Evolutionary conservation across 2,797 vertebrate species (phyloP).

Genomic region (Dendrocincla fuliginosa): DNA sequence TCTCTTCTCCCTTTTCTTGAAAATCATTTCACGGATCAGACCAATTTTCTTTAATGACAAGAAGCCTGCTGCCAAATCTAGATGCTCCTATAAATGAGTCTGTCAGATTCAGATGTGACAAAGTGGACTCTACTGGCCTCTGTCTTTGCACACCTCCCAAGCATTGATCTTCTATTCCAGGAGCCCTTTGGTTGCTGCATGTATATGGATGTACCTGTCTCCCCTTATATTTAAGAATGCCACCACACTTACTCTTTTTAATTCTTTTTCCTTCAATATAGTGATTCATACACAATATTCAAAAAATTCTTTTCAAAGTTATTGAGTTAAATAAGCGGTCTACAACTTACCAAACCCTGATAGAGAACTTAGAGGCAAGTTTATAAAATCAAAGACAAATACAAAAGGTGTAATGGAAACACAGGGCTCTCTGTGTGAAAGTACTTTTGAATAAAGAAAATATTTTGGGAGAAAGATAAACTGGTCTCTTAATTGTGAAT

Average conservation of each 20-base stretch:
- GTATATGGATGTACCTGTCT: accelerated
- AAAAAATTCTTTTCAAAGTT: conserved; percentile 27
- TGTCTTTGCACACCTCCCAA: neutral
- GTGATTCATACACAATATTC: neutral
- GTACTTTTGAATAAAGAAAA: conserved; percentile 9
- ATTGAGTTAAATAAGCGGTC: neutral
- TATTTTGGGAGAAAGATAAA: conserved; percentile 1
- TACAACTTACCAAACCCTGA: neutral
- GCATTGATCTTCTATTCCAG: neutral
- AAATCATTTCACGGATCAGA: neutral
- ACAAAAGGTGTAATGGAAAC: conserved; percentile 26
- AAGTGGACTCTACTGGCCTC: neutral
- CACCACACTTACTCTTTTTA: neutral
- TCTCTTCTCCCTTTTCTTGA: neutral
- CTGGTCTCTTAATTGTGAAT: neutral
- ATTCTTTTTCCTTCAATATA: neutral
- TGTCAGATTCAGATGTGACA: neutral
- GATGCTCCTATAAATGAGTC: neutral
- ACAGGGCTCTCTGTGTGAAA: conserved; percentile 6
- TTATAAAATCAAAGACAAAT: conserved; percentile 38
- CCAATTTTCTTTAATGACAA: neutral
- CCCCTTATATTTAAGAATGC: neutral
- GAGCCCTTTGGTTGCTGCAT: neutral
- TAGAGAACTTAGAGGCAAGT: conserved; percentile 6
- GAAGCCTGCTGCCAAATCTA: neutral